Base-by-base conservation (phyloP, 2,888 invertebrate species). In the Caenorhabditis virilis region DNA sequence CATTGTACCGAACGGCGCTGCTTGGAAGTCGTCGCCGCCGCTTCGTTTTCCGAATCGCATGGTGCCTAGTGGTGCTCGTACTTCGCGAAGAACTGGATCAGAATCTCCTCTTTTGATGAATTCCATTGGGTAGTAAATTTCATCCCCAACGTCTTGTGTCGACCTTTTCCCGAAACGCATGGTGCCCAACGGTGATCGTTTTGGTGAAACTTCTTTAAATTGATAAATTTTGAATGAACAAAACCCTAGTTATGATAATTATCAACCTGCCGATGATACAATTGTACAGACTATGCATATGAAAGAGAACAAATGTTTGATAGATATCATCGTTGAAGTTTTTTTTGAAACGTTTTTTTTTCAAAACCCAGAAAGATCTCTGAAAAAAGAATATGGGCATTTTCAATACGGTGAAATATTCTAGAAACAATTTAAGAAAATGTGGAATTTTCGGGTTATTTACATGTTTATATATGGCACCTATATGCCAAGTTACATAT, bases 11-110 rank as follows among this genome's bases (percentile, higher is more conserved):
- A 65, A 56, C 22, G 64, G 64, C 20, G 53, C 63, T 54, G 20
- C 2, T 51, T 4, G 13, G 4, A 5, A 1, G 15, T 30, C 15
- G 48, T 35, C 41, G 51, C 61, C 62, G 20, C 25, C 35, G 39
- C 66, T 57, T 7, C 74, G 49, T 46, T 74, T 74, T 13, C 74
- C 74, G 43, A 74, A 74, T 7, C 74, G 66, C 75, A 76, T 79
- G 0, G 74, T 78, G 20, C 71, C 75, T 13, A 76, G 61, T 13
- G 73, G 74, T 23, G 55, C 60, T 27, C 60, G 60, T 23, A 26
- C 38, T 43, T 61, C 60, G 11, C 57, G 57, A 51, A 51, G 47
- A 25, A 56, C 55, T 3, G 43, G 50, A 23, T 58, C 58, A 35
- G 35, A 53, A 36, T 54, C 45, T 35, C 56, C 54, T 30, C 54